Evolutionary conservation across 2,888 invertebrate species (phyloP).

Genomic region (Dendrolimus pini): DNA sequence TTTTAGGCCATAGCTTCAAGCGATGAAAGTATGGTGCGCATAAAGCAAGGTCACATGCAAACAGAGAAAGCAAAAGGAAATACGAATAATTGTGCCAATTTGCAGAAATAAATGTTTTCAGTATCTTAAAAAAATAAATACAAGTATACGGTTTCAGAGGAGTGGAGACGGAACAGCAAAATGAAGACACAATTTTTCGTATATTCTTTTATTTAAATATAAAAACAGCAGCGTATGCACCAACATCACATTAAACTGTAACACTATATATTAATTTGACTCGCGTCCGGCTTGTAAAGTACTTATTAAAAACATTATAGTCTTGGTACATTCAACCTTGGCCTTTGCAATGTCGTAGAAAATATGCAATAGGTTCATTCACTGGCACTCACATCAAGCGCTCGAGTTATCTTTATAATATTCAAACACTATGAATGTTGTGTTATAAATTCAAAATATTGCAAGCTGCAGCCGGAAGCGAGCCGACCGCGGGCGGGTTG

Average conservation of each 20-base stretch:
- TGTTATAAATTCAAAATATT: too few species aligned
- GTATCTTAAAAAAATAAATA: not conserved
- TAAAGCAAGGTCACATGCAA: slow-evolving; percentile 1
- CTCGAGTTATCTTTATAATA: too few species aligned
- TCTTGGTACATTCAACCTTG: slow-evolving; percentile 10
- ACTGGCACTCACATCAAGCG: not conserved
- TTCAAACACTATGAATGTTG: too few species aligned
- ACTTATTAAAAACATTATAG: slow-evolving; percentile 1
- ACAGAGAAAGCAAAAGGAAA: slow-evolving; percentile 8
- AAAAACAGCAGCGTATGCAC: not conserved
- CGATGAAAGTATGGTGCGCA: slow-evolving; percentile 6
- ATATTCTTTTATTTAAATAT: not conserved
- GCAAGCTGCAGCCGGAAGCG: not conserved
- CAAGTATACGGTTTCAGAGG: not conserved
- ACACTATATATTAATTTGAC: not conserved
- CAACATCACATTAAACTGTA: not conserved
- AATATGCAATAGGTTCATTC: not conserved
- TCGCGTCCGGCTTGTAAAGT: not conserved
- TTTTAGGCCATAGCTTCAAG: slow-evolving; percentile 2
- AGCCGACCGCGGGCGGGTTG: not conserved
- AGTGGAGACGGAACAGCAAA: not conserved
- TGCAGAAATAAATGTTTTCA: slow-evolving; percentile 6
- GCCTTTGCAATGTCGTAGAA: slow-evolving; percentile 11
- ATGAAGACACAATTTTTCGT: slow-evolving; percentile 6
- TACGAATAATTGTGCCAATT: slow-evolving; percentile 31